phyloP scores from a whole-genome alignment of 2,113 vertebrate genomes.

The Pterocles burchelli region DNA sequence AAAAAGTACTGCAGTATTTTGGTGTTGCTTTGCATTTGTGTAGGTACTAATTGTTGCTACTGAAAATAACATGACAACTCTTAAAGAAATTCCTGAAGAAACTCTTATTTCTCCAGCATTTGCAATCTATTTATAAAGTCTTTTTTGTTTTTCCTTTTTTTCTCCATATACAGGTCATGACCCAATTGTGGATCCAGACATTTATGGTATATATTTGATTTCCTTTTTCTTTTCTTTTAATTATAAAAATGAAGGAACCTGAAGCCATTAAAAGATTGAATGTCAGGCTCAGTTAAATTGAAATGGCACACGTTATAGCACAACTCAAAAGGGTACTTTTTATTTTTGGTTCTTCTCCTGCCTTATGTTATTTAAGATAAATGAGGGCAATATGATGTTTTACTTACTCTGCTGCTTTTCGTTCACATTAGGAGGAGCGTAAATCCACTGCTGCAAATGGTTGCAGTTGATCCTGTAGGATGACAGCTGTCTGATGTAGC shows the following conservation, averaged over 20 bases:
- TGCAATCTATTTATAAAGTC: slow-evolving; percentile 23
- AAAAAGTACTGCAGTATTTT: neutral
- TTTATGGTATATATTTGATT: slow-evolving; percentile 81
- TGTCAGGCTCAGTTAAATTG: slow-evolving; percentile 55
- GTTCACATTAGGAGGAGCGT: neutral
- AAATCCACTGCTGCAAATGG: slow-evolving; percentile 5
- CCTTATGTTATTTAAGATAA: neutral
- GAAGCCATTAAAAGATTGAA: slow-evolving; percentile 39
- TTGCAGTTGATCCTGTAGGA: neutral
- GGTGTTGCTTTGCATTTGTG: neutral
- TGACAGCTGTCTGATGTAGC: neutral
- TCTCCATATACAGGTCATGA: slow-evolving; percentile 75
- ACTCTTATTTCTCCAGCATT: neutral
- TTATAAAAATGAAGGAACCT: slow-evolving; percentile 35
- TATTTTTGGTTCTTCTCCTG: slow-evolving; percentile 39
- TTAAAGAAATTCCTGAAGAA: slow-evolving; percentile 8
- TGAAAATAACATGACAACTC: neutral
- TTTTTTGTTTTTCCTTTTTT: slow-evolving; percentile 26
- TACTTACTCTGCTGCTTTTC: slow-evolving; percentile 7
- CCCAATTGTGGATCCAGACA: slow-evolving; percentile 75
- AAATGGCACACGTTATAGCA: slow-evolving; percentile 8
- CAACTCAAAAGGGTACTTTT: slow-evolving; percentile 11
- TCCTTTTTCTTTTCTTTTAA: slow-evolving; percentile 53
- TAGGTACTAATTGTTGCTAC: neutral
- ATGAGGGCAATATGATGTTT: slow-evolving; percentile 14